Evolutionary conservation across 2,888 invertebrate genomes (phyloP), one percentile per base, ranked within the genome.

Genomic region (Cryptocephalus moraei): DNA sequence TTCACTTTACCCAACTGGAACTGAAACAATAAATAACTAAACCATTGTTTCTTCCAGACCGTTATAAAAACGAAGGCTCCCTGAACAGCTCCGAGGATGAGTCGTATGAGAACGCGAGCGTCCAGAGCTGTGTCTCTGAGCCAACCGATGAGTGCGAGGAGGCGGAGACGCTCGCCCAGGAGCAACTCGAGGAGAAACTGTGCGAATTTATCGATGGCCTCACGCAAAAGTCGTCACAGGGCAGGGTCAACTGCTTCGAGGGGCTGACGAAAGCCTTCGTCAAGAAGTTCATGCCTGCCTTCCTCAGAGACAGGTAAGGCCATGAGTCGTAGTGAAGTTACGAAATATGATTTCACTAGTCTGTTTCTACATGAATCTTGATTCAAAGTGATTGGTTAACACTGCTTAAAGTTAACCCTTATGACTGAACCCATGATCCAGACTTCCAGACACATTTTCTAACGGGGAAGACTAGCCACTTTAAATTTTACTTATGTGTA

Each of bases 161-260:
- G 10, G 73, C 76, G 32, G 82, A 82, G 51, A 83, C 83, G 50
- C 62, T 74, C 11, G 69, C 73, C 3, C 76, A 78, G 68, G 87
- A 88, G 57, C 72, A 75, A 8, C 83, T 89, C 55, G 94, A 95
- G 70, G 92, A 93, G 60, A 91, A 91, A 67, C 76, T 96, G 32
- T 76, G 82, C 32, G 91, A 92, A 64, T 80, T 86, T 1, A 80
- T 96, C 44, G 96, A 97, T 64, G 87, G 86, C 22, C 76, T 92
- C 38, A 81, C 83, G n/a, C 89, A 93, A 56, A 91, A 94, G 61
- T 89, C 91, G 53, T 84, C 86, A 9, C 89, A 90, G 56, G 87
- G 87, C 9, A 80, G 95, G 33, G 81, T 82, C 0, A 72, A 76
- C 10, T 84, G 86, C 41, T 76, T 91, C 47, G 81, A 82, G 56